Evolutionary conservation across 2,888 invertebrate genomes (phyloP).

Genomic region (Eupithecia subumbrata): DNA sequence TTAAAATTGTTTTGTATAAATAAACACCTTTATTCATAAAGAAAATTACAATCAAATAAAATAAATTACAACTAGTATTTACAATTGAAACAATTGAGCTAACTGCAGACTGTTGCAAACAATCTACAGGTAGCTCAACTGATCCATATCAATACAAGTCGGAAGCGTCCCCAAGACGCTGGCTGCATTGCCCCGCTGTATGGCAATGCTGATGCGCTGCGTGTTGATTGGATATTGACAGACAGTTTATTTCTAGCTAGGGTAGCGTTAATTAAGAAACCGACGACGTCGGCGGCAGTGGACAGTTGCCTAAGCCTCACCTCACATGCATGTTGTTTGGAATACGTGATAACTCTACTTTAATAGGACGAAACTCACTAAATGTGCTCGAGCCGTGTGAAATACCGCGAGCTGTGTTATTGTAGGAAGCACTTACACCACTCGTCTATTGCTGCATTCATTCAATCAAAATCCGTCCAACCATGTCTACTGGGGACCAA

Average conservation of each 20-base stretch:
- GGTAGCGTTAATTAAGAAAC: neutral
- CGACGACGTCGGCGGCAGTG: neutral
- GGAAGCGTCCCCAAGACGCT: too few species aligned
- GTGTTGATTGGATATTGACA: neutral
- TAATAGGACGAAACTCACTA: neutral
- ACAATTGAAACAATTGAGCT: too few species aligned
- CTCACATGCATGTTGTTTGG: neutral
- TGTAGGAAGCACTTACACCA: neutral
- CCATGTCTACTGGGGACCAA: neutral
- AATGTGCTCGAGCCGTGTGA: conserved; percentile 1
- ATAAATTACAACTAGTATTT: too few species aligned
- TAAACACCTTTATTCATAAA: too few species aligned
- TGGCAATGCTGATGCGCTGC: neutral
- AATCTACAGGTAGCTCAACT: too few species aligned
- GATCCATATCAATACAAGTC: too few species aligned
- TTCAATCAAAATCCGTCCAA: neutral
- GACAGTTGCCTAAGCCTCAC: neutral
- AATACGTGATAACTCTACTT: neutral
- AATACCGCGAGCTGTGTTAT: conserved; percentile 5
- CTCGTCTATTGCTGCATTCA: neutral
- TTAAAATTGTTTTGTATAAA: too few species aligned
- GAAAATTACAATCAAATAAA: too few species aligned
- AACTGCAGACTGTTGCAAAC: too few species aligned
- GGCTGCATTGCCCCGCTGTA: too few species aligned
- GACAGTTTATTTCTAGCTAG: neutral